Evolutionary conservation across 2,113 vertebrate species (phyloP).

Genomic region (Australoheros scitulus): DNA sequence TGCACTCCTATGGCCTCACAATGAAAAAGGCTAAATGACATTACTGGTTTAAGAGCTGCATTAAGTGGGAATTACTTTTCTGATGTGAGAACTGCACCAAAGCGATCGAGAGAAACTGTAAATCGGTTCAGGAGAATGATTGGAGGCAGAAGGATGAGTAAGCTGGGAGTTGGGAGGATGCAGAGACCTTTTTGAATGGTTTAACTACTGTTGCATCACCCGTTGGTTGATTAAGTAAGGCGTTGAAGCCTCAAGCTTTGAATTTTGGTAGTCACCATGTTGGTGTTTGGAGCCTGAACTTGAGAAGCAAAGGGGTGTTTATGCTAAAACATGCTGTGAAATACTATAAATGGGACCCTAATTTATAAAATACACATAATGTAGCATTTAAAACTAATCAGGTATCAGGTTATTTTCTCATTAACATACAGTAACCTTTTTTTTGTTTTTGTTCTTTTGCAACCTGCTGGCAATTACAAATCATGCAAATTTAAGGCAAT

Average conservation of each 20-base stretch:
- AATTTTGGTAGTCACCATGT: too few relatives aligned
- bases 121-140: constrained; percentile 85
- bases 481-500: background rate
- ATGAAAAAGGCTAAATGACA: background rate
- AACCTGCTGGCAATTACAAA: too few relatives aligned
- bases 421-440: too few relatives aligned
- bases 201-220: too few relatives aligned
- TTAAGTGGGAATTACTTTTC: background rate
- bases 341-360: background rate
- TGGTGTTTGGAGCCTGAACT: too few relatives aligned
- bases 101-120: background rate
- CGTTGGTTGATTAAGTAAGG: too few relatives aligned
- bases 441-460: too few relatives aligned
- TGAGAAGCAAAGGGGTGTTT: too few relatives aligned
- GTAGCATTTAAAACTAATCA: background rate
- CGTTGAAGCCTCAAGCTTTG: too few relatives aligned
- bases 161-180: background rate
- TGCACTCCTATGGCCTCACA: too few relatives aligned
- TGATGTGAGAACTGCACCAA: background rate
- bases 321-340: background rate
- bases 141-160: constrained; percentile 29
- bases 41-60: background rate
- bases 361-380: background rate
- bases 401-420: too few relatives aligned
- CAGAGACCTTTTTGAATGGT: constrained; percentile 18